Evolutionary conservation across 2,113 vertebrate genomes (phyloP), one percentile per base, ranked within the genome.

Genomic region (Stigmatopora nigra): DNA sequence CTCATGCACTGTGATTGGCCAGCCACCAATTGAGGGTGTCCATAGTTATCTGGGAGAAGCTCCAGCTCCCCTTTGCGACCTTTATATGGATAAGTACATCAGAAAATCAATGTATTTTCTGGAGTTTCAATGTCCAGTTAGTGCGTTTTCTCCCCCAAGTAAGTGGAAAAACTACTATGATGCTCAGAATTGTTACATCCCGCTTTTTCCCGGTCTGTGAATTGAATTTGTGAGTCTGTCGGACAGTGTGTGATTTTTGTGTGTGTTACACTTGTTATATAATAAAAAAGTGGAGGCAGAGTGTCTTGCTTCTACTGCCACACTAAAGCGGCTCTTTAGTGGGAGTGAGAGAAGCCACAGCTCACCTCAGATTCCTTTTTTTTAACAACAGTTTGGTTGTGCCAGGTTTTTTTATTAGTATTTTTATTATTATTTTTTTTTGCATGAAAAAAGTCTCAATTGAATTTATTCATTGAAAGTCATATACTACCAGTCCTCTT

Each of bases 241-340:
- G 56, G 45, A 70, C 44, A 64, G 63, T 52, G 79, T 73, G 64
- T 31, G 53, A 15, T 22, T 31, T 12, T 15, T 51, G 53, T 56
- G 53, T 35, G 53, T 56, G 31, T 81, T 85, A 83, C 82, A 87
- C 82, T 76, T 86, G 86, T 88, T 88, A 85, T 75, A 85, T 84
- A 86, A 85, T 77, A 59, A 67, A 82, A 31, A 68, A 84, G 73
- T 79, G 77, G 75, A 86, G 78, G 78, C 78, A 78, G 68, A 74
- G 67, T 80, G 74, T 80, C 73, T 73, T 75, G 74, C 76, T 77
- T 79, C 62, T 62, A 78, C 73, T 79, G 80, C 76, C 74, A 70
- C 79, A 79, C 69, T 63, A 68, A 68, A 74, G 64, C 31, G 53
- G 70, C 71, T 82, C 77, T 81, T 85, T 71, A 64, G 72, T 82